These are phyloP conservation scores for Leptura quadrifasciata DNA, from an alignment of 2,888 invertebrate genomes.

Conservation along the genomic window DNA sequence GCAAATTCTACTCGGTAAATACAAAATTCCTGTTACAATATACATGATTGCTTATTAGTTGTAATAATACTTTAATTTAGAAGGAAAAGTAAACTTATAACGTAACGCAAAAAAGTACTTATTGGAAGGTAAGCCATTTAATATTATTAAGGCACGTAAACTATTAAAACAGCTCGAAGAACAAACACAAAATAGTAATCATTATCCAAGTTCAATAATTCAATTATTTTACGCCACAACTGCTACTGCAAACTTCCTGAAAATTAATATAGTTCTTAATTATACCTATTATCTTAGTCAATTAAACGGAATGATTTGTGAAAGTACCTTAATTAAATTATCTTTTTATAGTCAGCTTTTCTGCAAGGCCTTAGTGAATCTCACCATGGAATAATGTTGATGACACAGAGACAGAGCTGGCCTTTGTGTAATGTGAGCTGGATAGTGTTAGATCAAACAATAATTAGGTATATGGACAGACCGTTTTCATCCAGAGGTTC, in stretches of 20 bases:
- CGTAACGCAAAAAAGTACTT: no score
- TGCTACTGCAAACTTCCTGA: constrained; percentile 33
- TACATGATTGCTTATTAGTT: no score
- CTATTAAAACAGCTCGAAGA: neutral
- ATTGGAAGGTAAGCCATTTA: no score
- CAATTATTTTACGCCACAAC: constrained; percentile 15
- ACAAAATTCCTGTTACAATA: no score
- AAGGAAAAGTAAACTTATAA: no score
- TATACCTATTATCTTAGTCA: constrained; percentile 30
- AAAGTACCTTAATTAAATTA: constrained; percentile 28
- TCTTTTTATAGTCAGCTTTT: constrained; percentile 16
- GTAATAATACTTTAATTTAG: no score
- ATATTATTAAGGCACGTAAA: neutral
- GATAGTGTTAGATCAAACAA: constrained; percentile 40
- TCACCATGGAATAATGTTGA: constrained; percentile 1
- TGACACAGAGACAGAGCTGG: neutral
- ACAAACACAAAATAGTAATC: neutral
- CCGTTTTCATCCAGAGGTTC: constrained; percentile 21
- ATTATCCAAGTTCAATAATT: neutral
- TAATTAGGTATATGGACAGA: constrained; percentile 33
- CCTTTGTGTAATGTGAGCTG: constrained; percentile 35
- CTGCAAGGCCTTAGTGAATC: constrained; percentile 4
- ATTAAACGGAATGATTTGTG: constrained; percentile 34
- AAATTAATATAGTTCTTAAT: constrained; percentile 30
- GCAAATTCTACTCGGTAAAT: no score